phyloP scores from a whole-genome alignment of 2,113 vertebrate species.

The Melospiza melodia region DNA sequence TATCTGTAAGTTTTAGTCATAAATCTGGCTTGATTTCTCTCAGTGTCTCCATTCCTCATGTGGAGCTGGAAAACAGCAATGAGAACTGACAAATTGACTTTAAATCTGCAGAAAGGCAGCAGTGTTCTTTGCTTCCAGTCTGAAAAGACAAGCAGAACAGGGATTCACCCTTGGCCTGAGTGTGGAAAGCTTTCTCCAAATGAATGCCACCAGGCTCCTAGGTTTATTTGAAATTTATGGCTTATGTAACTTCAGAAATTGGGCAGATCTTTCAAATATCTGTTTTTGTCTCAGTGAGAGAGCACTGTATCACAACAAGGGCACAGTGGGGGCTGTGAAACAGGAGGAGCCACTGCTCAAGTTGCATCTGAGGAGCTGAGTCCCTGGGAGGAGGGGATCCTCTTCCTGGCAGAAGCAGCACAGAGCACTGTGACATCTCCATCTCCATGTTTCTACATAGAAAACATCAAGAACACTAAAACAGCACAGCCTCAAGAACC shows the following conservation, averaged over 20 bases:
- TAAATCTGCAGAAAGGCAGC: conserved; percentile 2
- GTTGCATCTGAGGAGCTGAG: neutral
- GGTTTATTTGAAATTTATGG: neutral
- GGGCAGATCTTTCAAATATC: neutral
- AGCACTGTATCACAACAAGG: neutral
- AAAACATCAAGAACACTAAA: neutral
- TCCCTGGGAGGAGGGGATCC: neutral
- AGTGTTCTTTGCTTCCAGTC: neutral
- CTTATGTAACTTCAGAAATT: neutral
- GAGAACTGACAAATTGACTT: neutral
- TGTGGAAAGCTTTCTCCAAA: neutral
- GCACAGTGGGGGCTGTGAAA: neutral
- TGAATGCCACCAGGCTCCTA: neutral
- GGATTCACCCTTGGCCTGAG: neutral
- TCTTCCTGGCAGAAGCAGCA: neutral
- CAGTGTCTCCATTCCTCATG: neutral
- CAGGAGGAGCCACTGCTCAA: neutral
- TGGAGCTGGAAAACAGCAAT: neutral
- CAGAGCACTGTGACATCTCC: neutral
- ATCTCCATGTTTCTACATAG: neutral
- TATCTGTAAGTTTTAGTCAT: neutral
- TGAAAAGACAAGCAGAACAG: neutral
- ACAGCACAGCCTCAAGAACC: neutral
- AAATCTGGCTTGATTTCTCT: conserved; percentile 21
- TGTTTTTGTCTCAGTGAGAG: neutral